Conservation (phyloP, 2,797 vertebrate species). For the Mus minutoides region DNA sequence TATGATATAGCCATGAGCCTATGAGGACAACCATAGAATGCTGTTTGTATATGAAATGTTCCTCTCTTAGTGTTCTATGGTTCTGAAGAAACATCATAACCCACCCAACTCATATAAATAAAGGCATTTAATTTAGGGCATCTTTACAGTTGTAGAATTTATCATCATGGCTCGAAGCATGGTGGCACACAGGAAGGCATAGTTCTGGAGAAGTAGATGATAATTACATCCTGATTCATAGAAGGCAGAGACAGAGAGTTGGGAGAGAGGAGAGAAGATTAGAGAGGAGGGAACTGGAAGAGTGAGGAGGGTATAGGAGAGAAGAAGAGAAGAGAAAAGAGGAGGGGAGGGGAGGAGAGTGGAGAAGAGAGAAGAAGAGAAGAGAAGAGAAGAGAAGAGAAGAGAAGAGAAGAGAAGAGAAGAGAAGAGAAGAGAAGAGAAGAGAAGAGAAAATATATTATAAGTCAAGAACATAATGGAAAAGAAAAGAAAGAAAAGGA, state of each 20-base stretch:
- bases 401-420: accelerated
- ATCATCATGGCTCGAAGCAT: neutral
- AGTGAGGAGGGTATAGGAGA: accelerated
- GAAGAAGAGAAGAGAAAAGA: neutral
- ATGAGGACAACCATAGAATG: neutral
- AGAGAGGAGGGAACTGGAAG: no score
- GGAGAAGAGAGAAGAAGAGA: no score
- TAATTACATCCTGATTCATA: neutral
- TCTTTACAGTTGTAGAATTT: neutral
- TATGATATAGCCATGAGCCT: neutral
- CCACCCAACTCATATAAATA: neutral
- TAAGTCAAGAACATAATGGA: no score
- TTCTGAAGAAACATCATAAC: neutral
- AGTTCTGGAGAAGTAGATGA: neutral
- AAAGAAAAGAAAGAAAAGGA: no score
- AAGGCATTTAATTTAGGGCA: neutral
- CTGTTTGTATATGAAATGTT: neutral
- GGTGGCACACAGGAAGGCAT: neutral
- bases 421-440: no score
- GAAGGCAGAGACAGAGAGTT: accelerated
- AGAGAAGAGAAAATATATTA: no score
- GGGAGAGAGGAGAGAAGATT: accelerated
- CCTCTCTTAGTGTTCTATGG: no score
- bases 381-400: no score
- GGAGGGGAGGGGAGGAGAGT: no score